These are phyloP conservation scores for Drosophila saltans DNA, from an alignment of 1,140 invertebrate species.

Conservation along the genomic window DNA sequence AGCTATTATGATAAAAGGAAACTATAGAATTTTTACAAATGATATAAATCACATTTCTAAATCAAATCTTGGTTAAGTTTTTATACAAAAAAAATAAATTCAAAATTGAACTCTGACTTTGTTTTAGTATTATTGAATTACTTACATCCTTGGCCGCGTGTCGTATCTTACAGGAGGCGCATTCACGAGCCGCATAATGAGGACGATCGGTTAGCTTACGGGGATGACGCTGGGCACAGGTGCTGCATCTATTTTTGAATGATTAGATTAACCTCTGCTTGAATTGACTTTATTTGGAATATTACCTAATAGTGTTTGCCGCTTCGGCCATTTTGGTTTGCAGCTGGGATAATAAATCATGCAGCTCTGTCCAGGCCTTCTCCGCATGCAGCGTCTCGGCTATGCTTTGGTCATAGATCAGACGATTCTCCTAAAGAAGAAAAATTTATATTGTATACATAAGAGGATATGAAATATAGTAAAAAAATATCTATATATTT, in stretches of 20 bases:
- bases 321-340: slow-evolving; percentile 97
- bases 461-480: not conserved
- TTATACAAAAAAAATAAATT: not conserved
- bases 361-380: slow-evolving; percentile 92
- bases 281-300: not conserved
- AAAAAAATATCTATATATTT: slow-evolving; percentile 51
- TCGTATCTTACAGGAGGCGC: slow-evolving; percentile 93
- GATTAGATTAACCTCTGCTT: not conserved
- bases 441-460: not conserved
- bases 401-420: slow-evolving; percentile 89
- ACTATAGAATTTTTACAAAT: not conserved
- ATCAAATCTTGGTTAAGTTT: not conserved
- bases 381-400: slow-evolving; percentile 91
- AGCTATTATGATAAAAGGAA: too few species aligned
- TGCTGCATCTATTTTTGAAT: slow-evolving; percentile 87
- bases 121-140: slow-evolving; percentile 21
- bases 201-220: slow-evolving; percentile 92
- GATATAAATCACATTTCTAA: not conserved
- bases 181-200: slow-evolving; percentile 95
- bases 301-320: slow-evolving; percentile 91
- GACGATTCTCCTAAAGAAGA: slow-evolving; percentile 88
- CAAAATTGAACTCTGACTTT: too few species aligned
- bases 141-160: slow-evolving; percentile 95
- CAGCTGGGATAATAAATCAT: slow-evolving; percentile 91
- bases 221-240: slow-evolving; percentile 94